Evolutionary conservation across 2,797 vertebrate genomes (phyloP), one percentile per base, ranked within the genome.

Genomic region (Spinus pinus): DNA sequence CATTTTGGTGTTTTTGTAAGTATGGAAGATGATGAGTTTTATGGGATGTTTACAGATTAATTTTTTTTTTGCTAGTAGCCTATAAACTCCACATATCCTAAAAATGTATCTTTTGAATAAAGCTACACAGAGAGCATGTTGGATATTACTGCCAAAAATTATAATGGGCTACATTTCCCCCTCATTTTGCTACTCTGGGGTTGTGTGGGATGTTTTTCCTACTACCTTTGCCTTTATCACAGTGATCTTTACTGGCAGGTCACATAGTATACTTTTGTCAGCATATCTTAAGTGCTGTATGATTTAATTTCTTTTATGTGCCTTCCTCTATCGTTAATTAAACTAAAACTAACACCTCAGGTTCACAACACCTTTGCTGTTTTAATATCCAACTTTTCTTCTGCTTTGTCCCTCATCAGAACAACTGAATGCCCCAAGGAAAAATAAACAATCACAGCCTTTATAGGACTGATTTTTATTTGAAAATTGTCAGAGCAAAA

Each of bases 401-500:
- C 44, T 80, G 21, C 58, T 93, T 24, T 78, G n/a, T 86, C 73
- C 75, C 57, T 85, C 85, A 80, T 89, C 83, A 88, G 88, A 92
- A 64, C 39, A 85, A 87, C 49, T n/a, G 53, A 74, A 94, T 74
- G 39, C 84, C 82, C 81, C 69, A 35, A 92, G 91, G 92, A 91
- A 92, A 92, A 93, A 94, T 90, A 93, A 90, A 84, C 64, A 75
- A 49, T 77, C 67, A 82, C 66, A 90, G 58, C 51, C 60, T 91
- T 88, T 91, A 44, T 86, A 54, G 73, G 41, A 42, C 70, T 88
- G 81, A 33, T 80, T 94, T 94, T 93, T 96, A 86, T 90, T 94
- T 94, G 80, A 60, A 94, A 96, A 84, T 86, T 88, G 85, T 90
- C 93, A 84, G 62, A 88, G 62, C 56, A 80, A 82, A 86, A 92